phyloP scores from a whole-genome alignment of 2,888 invertebrate genomes.

The Philaethria dido region DNA sequence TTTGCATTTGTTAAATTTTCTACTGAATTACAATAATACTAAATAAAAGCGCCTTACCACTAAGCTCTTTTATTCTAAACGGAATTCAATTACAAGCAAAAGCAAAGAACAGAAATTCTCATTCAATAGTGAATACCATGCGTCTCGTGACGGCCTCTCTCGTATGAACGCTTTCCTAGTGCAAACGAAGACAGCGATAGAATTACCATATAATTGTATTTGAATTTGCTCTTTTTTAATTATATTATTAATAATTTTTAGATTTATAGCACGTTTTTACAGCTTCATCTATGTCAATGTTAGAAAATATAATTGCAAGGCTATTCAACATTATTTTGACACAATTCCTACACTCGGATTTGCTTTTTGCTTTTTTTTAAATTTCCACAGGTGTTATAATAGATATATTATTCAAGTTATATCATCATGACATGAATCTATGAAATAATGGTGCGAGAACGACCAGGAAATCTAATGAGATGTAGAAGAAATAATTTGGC shows the following conservation, averaged over 20 bases:
- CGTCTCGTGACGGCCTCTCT: constrained; percentile 43
- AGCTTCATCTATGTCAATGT: no score
- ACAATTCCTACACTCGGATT: no score
- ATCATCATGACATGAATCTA: no score
- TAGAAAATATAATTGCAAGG: no score
- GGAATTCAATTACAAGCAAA: constrained; percentile 52
- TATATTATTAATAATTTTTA: background rate
- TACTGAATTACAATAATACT: background rate
- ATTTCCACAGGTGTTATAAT: no score
- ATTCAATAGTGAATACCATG: constrained; percentile 46
- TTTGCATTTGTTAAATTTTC: background rate
- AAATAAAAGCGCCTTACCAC: constrained; percentile 33
- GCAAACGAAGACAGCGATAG: constrained; percentile 3
- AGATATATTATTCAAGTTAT: no score
- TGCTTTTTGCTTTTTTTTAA: no score
- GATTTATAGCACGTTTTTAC: no score
- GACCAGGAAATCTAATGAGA: no score
- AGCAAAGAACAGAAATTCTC: constrained; percentile 50
- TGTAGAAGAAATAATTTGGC: no score
- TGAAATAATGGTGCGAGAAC: no score
- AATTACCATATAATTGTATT: constrained; percentile 33
- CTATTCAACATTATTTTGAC: no score
- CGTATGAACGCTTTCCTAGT: constrained; percentile 35
- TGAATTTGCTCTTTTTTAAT: background rate
- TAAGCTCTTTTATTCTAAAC: constrained; percentile 49